Conservation (phyloP, 2,888 invertebrate species). For the Rhaphigaster nebulosa region DNA sequence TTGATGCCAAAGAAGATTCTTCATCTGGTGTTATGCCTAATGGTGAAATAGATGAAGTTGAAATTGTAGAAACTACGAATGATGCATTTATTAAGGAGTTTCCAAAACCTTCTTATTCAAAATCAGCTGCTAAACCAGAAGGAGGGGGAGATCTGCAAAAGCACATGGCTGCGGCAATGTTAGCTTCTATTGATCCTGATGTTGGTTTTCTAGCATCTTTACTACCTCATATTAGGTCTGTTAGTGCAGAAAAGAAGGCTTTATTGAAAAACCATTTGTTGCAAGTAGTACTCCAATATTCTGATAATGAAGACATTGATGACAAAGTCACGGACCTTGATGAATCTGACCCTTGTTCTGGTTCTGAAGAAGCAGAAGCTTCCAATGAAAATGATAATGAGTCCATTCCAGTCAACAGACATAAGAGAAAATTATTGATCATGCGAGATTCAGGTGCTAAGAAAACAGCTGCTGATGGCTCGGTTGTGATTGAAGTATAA, state of each 20-base stretch:
- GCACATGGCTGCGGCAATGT: background rate
- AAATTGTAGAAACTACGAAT: background rate
- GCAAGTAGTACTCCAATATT: background rate
- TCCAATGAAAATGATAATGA: background rate
- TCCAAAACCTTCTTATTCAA: background rate
- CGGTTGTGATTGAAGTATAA: background rate
- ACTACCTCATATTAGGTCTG: constrained; percentile 11
- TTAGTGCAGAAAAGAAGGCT: background rate
- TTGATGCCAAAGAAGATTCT: background rate
- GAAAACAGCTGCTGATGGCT: background rate
- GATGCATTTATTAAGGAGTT: constrained; percentile 22
- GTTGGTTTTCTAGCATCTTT: background rate
- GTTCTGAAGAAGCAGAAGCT: background rate
- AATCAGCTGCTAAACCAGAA: background rate
- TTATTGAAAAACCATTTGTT: background rate
- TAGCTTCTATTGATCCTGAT: constrained; percentile 15
- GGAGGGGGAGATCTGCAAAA: background rate
- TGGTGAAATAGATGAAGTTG: background rate
- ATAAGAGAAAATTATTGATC: background rate
- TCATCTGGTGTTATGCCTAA: background rate
- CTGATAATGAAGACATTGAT: background rate
- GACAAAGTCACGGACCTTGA: background rate
- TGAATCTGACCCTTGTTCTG: background rate
- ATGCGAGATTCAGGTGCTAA: background rate
- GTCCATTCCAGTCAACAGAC: background rate